A percentile compares a stretch with the other conserved stretches of the same genome.
These are phyloP conservation scores for Anastrepha obliqua DNA, from an alignment of 1,140 invertebrate species.

Conservation along the genomic window DNA sequence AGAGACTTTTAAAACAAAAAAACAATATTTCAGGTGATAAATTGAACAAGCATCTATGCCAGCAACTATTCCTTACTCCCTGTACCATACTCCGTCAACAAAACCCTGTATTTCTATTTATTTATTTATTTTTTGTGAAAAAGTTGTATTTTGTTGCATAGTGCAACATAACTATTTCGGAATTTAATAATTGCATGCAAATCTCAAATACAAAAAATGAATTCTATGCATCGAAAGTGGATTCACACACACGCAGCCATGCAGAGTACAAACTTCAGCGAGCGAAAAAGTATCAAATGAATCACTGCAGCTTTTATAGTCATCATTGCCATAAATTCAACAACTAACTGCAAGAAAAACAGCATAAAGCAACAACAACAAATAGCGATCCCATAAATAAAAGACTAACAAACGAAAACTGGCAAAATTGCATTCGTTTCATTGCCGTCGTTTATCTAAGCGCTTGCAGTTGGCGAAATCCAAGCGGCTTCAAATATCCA, in stretches of 20 bases:
- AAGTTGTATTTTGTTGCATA: no score
- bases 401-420: slow-evolving; percentile 18
- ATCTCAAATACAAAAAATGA: no score
- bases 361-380: not conserved
- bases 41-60: no score
- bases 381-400: not conserved
- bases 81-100: no score
- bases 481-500: slow-evolving; percentile 41
- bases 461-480: slow-evolving; percentile 30
- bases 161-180: no score
- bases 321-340: slow-evolving; percentile 29
- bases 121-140: no score
- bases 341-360: not conserved
- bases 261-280: not conserved
- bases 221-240: no score
- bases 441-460: slow-evolving; percentile 41
- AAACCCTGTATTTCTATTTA: no score
- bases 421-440: slow-evolving; percentile 47
- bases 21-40: no score
- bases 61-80: no score
- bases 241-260: not conserved
- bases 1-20: no score
- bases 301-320: slow-evolving; percentile 23
- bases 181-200: no score
- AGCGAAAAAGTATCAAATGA: slow-evolving; percentile 21